These are phyloP conservation scores for Xylota segnis DNA, from an alignment of 2,888 invertebrate genomes.

Conservation along the genomic window DNA sequence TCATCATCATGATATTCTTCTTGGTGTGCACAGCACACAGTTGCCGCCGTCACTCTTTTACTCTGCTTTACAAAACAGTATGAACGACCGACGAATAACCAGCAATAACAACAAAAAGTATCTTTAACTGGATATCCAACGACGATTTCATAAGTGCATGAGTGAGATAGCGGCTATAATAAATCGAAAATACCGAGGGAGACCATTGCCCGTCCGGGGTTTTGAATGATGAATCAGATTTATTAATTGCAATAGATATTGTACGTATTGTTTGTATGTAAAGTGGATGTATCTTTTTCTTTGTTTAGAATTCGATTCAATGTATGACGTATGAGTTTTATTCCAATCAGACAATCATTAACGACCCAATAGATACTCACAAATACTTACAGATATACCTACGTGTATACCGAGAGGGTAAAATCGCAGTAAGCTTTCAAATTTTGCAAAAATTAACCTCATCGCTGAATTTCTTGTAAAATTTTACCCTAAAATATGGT, in stretches of 20 bases:
- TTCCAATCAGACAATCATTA: constrained; percentile 12
- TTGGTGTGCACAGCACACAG: constrained; percentile 54
- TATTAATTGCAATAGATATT: constrained; percentile 33
- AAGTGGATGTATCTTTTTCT: constrained; percentile 9
- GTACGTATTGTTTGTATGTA: constrained; percentile 2
- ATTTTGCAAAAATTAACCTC: constrained; percentile 35
- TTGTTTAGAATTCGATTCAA: background rate
- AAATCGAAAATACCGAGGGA: constrained; percentile 68
- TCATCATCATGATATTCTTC: constrained; percentile 41
- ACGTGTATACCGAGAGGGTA: background rate
- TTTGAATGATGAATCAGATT: constrained; percentile 56
- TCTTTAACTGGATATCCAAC: constrained; percentile 70
- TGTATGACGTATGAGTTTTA: background rate
- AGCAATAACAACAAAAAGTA: constrained; percentile 58
- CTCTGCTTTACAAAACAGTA: constrained; percentile 46
- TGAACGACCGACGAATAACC: constrained; percentile 55
- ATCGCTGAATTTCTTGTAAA: constrained; percentile 82
- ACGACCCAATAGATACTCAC: background rate
- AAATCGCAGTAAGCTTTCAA: background rate
- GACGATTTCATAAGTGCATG: constrained; percentile 72
- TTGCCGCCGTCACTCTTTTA: constrained; percentile 22
- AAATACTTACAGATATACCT: background rate
- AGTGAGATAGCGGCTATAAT: constrained; percentile 71
- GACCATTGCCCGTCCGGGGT: constrained; percentile 44
- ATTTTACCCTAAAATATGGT: constrained; percentile 84